Conservation (phyloP, 2,113 vertebrate genomes). For the Ailurus styani region DNA sequence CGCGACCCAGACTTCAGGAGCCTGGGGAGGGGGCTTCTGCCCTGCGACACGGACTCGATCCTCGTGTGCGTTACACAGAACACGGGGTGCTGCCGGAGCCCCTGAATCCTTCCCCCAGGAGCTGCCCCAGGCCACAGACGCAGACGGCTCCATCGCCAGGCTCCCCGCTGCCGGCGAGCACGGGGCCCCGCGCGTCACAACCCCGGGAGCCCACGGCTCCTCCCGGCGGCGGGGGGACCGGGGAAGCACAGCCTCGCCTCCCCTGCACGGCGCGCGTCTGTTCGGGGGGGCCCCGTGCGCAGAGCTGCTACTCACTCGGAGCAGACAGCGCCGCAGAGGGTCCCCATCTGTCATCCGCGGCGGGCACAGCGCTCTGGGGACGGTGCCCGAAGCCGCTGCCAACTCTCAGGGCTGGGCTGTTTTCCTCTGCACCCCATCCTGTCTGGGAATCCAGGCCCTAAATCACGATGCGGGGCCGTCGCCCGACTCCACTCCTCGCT, state of each 20-base stretch:
- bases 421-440: background rate
- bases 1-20: background rate
- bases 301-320: slow-evolving; percentile 24
- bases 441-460: background rate
- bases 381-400: background rate
- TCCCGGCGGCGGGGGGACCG: background rate
- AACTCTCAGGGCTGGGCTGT: background rate
- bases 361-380: background rate
- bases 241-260: background rate
- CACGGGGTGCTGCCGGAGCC: background rate
- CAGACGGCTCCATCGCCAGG: rapidly evolving
- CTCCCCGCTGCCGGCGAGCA: background rate
- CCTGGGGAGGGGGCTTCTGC: rapidly evolving
- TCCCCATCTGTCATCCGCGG: slow-evolving; percentile 66
- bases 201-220: background rate
- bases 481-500: background rate
- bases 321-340: background rate
- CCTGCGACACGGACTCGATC: no score
- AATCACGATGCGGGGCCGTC: background rate
- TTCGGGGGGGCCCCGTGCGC: background rate
- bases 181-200: rapidly evolving
- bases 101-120: background rate
- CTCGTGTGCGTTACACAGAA: rapidly evolving
- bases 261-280: rapidly evolving
- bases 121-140: background rate